Conservation (phyloP, 2,797 vertebrate genomes). For the Lutjanus campechanus region DNA sequence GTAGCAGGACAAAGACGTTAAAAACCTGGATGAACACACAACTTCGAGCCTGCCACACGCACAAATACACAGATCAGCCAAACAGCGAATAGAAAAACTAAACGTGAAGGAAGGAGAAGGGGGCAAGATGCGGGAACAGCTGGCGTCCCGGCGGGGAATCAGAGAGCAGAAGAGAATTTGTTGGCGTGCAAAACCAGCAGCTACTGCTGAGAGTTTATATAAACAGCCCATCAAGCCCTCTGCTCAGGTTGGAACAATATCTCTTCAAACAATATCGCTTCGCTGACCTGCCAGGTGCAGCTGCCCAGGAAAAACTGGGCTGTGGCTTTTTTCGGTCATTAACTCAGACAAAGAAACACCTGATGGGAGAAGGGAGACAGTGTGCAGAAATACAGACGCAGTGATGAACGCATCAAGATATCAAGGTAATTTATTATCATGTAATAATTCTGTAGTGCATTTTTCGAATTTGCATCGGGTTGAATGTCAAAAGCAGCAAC, state of each 20-base stretch:
- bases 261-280: slow-evolving; percentile 63
- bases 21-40: slow-evolving; percentile 52
- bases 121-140: slow-evolving; percentile 65
- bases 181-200: slow-evolving; percentile 58
- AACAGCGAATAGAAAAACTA: slow-evolving; percentile 31
- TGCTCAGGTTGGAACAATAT: slow-evolving; percentile 68
- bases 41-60: slow-evolving; percentile 37
- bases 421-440: too few species aligned
- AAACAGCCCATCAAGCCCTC: slow-evolving; percentile 66
- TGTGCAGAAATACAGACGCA: slow-evolving; percentile 42
- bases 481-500: too few species aligned
- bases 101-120: slow-evolving; percentile 46
- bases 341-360: slow-evolving; percentile 41
- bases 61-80: slow-evolving; percentile 32
- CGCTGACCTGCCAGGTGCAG: slow-evolving; percentile 40
- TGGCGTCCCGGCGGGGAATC: slow-evolving; percentile 68
- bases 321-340: slow-evolving; percentile 54
- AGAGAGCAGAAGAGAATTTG: slow-evolving; percentile 59
- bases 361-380: slow-evolving; percentile 6
- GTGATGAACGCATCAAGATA: neutral
- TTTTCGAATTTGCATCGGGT: too few species aligned
- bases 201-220: slow-evolving; percentile 72
- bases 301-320: slow-evolving; percentile 43
- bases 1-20: slow-evolving; percentile 60
- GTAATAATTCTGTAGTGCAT: too few species aligned